Conservation (phyloP, 2,888 invertebrate species). For the Zaprionus bogoriensis region DNA sequence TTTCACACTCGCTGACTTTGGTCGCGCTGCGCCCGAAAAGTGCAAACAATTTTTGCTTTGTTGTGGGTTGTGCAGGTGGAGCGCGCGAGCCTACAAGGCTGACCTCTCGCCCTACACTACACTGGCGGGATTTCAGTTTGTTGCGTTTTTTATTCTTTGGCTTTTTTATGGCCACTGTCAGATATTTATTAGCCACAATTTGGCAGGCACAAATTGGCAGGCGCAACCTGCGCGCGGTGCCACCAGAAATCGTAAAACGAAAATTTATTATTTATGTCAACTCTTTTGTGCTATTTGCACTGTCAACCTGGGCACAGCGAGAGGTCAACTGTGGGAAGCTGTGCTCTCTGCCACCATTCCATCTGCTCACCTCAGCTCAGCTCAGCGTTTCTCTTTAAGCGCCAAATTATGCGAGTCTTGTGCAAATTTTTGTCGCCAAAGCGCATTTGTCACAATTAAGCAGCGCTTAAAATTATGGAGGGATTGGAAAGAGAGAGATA, state of each 20-base stretch:
- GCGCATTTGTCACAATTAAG: constrained; percentile 79
- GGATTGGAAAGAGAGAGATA: too few relatives aligned
- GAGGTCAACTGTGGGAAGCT: too few relatives aligned
- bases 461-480: constrained; percentile 53
- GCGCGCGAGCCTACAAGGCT: not conserved
- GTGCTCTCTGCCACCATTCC: too few relatives aligned
- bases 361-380: constrained; percentile 23
- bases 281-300: constrained; percentile 74
- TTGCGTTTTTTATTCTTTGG: constrained; percentile 5
- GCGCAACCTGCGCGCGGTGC: constrained; percentile 42
- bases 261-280: constrained; percentile 76
- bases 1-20: constrained; percentile 79
- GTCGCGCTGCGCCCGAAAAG: constrained; percentile 37
- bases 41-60: constrained; percentile 68
- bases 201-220: constrained; percentile 76
- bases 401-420: constrained; percentile 63
- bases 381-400: constrained; percentile 39
- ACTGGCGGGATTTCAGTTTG: not conserved
- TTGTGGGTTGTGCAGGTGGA: not conserved
- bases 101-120: constrained; percentile 9
- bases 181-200: constrained; percentile 77
- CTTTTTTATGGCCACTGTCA: constrained; percentile 49
- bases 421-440: constrained; percentile 51
- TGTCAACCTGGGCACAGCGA: constrained; percentile 38
- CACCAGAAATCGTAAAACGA: constrained; percentile 68